These are phyloP conservation scores for Bedellia somnulentella DNA, from an alignment of 2,888 invertebrate genomes.

Conservation along the genomic window DNA sequence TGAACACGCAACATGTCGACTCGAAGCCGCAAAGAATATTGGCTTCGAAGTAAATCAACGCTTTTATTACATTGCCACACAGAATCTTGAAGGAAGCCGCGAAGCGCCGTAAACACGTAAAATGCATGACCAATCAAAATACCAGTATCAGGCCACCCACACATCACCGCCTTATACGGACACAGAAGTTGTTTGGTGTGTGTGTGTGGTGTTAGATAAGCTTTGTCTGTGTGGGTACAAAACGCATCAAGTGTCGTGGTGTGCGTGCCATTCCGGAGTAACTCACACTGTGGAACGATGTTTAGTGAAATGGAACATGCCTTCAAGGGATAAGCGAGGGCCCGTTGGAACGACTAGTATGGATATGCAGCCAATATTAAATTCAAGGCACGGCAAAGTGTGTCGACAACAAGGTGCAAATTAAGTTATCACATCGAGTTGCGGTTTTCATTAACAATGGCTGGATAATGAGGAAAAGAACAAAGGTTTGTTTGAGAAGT, in stretches of 20 bases:
- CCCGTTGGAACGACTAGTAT: conserved; percentile 18
- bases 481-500: too few relatives aligned
- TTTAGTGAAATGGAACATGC: conserved; percentile 54
- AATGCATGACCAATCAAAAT: conserved; percentile 63
- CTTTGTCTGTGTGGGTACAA: conserved; percentile 19
- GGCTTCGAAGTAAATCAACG: conserved; percentile 40
- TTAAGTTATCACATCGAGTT: too few relatives aligned
- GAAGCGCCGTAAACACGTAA: conserved; percentile 50
- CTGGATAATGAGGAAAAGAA: too few relatives aligned
- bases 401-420: too few relatives aligned
- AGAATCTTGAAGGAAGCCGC: conserved; percentile 21
- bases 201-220: not conserved
- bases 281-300: conserved; percentile 25
- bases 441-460: too few relatives aligned
- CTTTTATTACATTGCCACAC: conserved; percentile 43
- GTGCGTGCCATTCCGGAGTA: conserved; percentile 13
- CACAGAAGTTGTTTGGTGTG: conserved; percentile 4
- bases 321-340: conserved; percentile 56
- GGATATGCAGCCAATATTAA: conserved; percentile 25
- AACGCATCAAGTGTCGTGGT: conserved; percentile 26
- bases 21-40: conserved; percentile 25
- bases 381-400: too few relatives aligned
- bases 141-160: conserved; percentile 50
- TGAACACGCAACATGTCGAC: too few relatives aligned
- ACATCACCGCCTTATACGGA: conserved; percentile 13